Percentiles rank a stretch among this genome's conserved stretches.
These are phyloP conservation scores for Thymallus thymallus DNA, from an alignment of 2,113 vertebrate genomes.

Conservation along the genomic window DNA sequence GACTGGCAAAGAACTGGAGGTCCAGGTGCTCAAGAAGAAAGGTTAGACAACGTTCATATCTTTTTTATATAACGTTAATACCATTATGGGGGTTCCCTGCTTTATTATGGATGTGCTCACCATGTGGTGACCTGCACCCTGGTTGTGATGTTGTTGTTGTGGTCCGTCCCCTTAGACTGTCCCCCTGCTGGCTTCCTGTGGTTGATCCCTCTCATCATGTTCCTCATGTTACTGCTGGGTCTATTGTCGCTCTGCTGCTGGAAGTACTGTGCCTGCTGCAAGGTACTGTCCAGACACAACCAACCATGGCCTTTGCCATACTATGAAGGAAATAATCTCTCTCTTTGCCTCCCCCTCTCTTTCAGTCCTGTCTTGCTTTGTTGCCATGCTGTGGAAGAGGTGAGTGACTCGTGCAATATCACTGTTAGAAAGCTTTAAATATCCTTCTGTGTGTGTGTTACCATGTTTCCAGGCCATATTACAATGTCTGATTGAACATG, in stretches of 20 bases:
- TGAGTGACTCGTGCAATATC: conserved; percentile 42
- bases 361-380: conserved; percentile 85
- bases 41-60: conserved; percentile 68
- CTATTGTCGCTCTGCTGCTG: conserved; percentile 91
- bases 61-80: not conserved
- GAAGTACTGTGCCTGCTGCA: conserved; percentile 92
- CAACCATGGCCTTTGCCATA: not conserved
- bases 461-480: not conserved
- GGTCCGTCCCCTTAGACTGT: conserved; percentile 77
- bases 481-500: not conserved
- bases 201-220: conserved; percentile 89
- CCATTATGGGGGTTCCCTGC: not conserved
- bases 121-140: too few species aligned
- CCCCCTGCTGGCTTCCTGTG: conserved; percentile 85
- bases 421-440: not conserved
- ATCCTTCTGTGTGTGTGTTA: not conserved
- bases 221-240: conserved; percentile 86
- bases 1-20: conserved; percentile 58
- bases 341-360: conserved; percentile 20
- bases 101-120: too few species aligned
- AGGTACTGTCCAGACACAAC: conserved; percentile 69
- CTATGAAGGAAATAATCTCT: not conserved
- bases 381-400: conserved; percentile 90
- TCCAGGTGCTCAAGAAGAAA: conserved; percentile 85
- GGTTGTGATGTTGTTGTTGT: not conserved